Conservation (phyloP, 2,888 invertebrate genomes). For the Gari tellinella region DNA sequence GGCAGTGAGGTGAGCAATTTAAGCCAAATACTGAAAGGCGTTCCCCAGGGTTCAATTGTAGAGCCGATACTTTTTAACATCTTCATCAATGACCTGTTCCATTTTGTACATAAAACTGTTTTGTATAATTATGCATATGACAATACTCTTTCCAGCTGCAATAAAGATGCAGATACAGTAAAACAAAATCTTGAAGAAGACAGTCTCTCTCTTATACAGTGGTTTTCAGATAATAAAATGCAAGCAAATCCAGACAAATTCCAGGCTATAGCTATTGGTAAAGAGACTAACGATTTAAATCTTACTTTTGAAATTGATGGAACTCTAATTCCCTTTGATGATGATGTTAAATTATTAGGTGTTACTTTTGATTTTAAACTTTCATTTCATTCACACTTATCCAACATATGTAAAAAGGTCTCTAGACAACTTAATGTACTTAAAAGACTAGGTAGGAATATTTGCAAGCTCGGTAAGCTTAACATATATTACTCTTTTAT, state of each 20-base stretch:
- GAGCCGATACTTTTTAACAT: conserved; percentile 27
- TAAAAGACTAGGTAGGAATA: too few species aligned
- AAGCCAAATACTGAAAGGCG: conserved; percentile 23
- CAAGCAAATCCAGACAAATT: conserved; percentile 36
- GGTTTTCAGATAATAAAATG: conserved; percentile 32
- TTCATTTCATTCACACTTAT: conserved; percentile 22
- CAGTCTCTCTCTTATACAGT: conserved; percentile 23
- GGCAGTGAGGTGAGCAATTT: conserved; percentile 16
- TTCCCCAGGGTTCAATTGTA: conserved; percentile 24
- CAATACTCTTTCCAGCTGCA: conserved; percentile 23
- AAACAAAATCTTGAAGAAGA: conserved; percentile 1
- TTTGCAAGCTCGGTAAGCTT: too few species aligned
- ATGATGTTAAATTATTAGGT: conserved; percentile 29
- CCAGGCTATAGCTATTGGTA: conserved; percentile 26
- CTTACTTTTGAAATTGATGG: conserved; percentile 20
- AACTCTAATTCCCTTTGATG: conserved; percentile 16
- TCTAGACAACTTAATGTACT: too few species aligned
- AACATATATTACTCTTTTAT: too few species aligned
- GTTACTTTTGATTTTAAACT: conserved; percentile 26
- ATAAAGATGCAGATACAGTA: background rate
- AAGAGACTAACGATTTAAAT: conserved; percentile 21
- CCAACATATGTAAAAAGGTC: conserved; percentile 23
- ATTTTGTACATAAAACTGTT: too few species aligned
- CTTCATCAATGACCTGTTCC: too few species aligned
- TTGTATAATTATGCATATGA: conserved; percentile 44